These are phyloP conservation scores for Rostratula benghalensis DNA, from an alignment of 2,113 vertebrate species.

Conservation along the genomic window DNA sequence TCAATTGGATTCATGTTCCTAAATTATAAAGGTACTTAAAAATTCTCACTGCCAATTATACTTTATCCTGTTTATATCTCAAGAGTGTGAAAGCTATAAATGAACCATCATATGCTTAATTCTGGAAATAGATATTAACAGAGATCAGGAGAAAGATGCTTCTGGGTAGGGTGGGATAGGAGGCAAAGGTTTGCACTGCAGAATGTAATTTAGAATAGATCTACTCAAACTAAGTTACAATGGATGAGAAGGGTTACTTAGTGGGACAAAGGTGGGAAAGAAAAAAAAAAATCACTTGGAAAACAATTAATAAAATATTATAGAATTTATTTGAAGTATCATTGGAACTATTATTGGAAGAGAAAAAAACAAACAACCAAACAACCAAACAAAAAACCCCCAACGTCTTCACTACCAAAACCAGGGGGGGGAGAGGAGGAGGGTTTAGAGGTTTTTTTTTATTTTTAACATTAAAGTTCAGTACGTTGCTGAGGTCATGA, in stretches of 20 bases:
- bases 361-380: background rate
- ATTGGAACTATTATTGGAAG: background rate
- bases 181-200: background rate
- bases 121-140: background rate
- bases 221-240: background rate
- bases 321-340: background rate
- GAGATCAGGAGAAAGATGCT: background rate
- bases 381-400: too few species aligned
- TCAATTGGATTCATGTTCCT: background rate
- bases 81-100: background rate
- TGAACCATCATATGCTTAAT: background rate
- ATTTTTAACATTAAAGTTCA: background rate
- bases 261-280: background rate
- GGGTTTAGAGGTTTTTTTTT: background rate
- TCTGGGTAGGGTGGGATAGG: background rate
- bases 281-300: background rate
- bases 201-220: background rate
- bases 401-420: background rate
- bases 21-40: background rate
- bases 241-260: background rate
- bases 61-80: background rate
- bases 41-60: background rate
- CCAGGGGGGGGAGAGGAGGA: accelerated
- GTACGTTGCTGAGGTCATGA: background rate
- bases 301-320: background rate